Percentiles rank a stretch among this genome's conserved stretches.
phyloP scores from a whole-genome alignment of 1,140 invertebrate genomes.

The Odontomachus brunneus region DNA sequence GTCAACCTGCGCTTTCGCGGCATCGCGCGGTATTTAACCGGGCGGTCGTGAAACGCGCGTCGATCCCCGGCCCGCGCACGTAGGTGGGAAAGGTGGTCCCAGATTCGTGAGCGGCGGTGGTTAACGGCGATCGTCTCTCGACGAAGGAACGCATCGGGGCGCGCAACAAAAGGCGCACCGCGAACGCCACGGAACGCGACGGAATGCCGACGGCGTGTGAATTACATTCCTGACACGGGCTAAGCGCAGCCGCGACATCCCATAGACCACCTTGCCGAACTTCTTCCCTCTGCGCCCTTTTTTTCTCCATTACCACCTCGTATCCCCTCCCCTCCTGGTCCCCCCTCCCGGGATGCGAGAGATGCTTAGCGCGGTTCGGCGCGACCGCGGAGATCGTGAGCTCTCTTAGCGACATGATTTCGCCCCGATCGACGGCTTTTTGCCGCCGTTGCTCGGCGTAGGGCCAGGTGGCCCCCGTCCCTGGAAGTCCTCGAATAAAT shows the following conservation, averaged over 20 bases:
- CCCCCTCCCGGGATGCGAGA: too few species aligned
- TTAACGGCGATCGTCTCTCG: slow-evolving; percentile 33
- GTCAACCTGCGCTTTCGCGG: slow-evolving; percentile 27
- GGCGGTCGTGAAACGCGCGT: slow-evolving; percentile 10
- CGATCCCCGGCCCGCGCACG: slow-evolving; percentile 31
- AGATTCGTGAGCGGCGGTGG: slow-evolving; percentile 7
- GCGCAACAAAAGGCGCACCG: slow-evolving; percentile 72
- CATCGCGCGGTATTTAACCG: slow-evolving; percentile 53
- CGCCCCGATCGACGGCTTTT: slow-evolving; percentile 68
- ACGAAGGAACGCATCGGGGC: slow-evolving; percentile 68
- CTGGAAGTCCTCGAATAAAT: slow-evolving; percentile 56
- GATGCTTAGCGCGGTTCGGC: slow-evolving; percentile 33
- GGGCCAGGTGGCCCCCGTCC: slow-evolving; percentile 61
- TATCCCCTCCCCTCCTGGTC: neutral
- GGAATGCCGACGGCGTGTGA: slow-evolving; percentile 81
- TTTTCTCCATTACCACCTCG: slow-evolving; percentile 30
- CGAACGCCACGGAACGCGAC: slow-evolving; percentile 76
- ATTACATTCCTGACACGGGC: slow-evolving; percentile 83
- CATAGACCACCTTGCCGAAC: slow-evolving; percentile 74
- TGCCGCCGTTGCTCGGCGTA: slow-evolving; percentile 6
- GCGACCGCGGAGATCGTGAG: neutral
- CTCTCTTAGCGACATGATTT: slow-evolving; percentile 37
- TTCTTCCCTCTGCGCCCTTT: slow-evolving; percentile 66
- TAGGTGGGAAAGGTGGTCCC: slow-evolving; percentile 40
- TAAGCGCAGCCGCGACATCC: slow-evolving; percentile 76